phyloP scores from a whole-genome alignment of 2,888 invertebrate species.

The Arge pagana region DNA sequence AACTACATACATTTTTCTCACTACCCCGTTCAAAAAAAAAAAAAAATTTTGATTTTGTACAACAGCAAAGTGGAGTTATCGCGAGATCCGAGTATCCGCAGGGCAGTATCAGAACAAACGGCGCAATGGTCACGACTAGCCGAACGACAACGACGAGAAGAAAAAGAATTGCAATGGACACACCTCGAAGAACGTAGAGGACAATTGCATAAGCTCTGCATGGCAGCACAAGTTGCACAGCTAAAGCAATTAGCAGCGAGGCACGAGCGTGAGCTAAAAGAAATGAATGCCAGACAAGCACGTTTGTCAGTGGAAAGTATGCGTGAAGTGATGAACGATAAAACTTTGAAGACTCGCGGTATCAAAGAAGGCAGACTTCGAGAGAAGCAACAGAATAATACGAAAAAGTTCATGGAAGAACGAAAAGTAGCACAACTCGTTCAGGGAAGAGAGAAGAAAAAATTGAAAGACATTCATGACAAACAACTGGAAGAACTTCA shows the following conservation, averaged over 20 bases:
- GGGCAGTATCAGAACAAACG: conserved; percentile 90
- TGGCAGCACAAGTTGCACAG: conserved; percentile 79
- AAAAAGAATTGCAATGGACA: conserved; percentile 79
- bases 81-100: conserved; percentile 76
- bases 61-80: conserved; percentile 79
- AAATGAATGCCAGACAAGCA: conserved; percentile 92
- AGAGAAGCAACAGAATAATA: conserved; percentile 97
- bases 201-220: conserved; percentile 75
- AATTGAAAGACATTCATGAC: conserved; percentile 88
- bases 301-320: conserved; percentile 97
- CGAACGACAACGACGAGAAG: conserved; percentile 79
- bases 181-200: conserved; percentile 83
- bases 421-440: conserved; percentile 86
- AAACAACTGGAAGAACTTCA: conserved; percentile 89
- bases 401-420: conserved; percentile 96
- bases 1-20: background rate
- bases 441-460: conserved; percentile 89
- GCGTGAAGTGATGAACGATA: conserved; percentile 94
- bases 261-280: conserved; percentile 93
- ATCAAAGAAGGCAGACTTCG: conserved; percentile 92
- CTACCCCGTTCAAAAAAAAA: conserved; percentile 3
- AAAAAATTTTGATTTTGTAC: background rate
- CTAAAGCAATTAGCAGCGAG: conserved; percentile 88
- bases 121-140: conserved; percentile 93
- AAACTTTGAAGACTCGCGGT: conserved; percentile 93